These are phyloP conservation scores for Aphelocoma californica DNA, from an alignment of 2,797 vertebrate genomes.

Conservation along the genomic window DNA sequence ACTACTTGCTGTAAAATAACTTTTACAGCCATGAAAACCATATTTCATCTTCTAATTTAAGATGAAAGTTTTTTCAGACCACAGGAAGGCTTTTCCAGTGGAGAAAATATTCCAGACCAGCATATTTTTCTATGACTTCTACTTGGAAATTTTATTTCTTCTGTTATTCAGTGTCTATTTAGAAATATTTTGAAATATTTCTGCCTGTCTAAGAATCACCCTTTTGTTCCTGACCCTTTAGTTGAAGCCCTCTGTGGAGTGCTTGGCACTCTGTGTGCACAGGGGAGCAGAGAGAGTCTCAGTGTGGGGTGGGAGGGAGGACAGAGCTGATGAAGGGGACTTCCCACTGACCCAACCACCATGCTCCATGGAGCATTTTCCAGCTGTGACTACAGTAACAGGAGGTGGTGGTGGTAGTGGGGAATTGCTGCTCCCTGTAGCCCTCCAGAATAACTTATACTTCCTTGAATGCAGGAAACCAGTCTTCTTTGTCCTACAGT, in stretches of 20 bases:
- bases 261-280: fast-evolving
- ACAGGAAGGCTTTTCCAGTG: not conserved
- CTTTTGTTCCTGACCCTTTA: not conserved
- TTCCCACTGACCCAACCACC: not conserved
- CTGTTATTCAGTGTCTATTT: not conserved
- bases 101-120: not conserved
- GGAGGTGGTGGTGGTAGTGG: not conserved
- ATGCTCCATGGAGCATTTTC: not conserved
- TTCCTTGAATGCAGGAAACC: not conserved
- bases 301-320: not conserved
- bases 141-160: not conserved
- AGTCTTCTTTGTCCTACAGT: not conserved
- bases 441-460: not conserved
- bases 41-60: constrained; percentile 12
- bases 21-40: not conserved
- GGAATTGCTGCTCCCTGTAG: not conserved
- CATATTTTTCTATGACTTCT: not conserved
- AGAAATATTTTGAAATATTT: not conserved
- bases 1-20: not conserved
- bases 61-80: not conserved
- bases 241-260: not conserved
- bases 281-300: not conserved
- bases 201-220: not conserved
- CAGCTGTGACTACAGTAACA: not conserved
- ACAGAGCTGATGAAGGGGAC: not conserved